phyloP scores from a whole-genome alignment of 2,113 vertebrate genomes.

The Pimephales promelas region DNA sequence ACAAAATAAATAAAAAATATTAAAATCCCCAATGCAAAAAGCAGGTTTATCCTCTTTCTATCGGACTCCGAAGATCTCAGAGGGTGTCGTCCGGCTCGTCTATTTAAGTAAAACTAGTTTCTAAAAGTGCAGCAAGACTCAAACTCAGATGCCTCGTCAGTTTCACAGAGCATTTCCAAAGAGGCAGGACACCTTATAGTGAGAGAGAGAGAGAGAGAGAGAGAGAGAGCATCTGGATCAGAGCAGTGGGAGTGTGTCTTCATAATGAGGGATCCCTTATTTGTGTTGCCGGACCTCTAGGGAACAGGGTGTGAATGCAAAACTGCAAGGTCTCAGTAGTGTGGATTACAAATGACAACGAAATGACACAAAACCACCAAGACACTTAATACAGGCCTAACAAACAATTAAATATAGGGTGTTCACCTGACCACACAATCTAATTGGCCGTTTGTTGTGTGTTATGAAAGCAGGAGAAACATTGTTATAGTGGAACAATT shows the following conservation, averaged over 20 bases:
- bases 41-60: conserved; percentile 8
- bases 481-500: conserved; percentile 39
- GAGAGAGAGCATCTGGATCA: not conserved
- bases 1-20: not conserved
- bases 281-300: not conserved
- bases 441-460: conserved; percentile 1
- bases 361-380: not conserved
- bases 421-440: conserved; percentile 14
- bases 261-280: conserved; percentile 10
- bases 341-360: not conserved
- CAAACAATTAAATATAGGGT: not conserved
- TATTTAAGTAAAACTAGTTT: not conserved
- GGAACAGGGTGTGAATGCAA: conserved; percentile 6
- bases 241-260: conserved; percentile 12
- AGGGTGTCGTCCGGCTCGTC: not conserved
- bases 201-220: conserved; percentile 16
- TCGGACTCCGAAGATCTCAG: not conserved
- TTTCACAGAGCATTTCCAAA: conserved; percentile 50
- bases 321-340: conserved; percentile 3
- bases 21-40: conserved; percentile 29
- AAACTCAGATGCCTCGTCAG: conserved; percentile 35
- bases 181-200: conserved; percentile 70
- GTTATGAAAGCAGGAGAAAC: not conserved
- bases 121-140: not conserved
- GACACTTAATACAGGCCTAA: not conserved